phyloP scores from a whole-genome alignment of 2,797 vertebrate genomes.

The Coregonus ussuriensis region DNA sequence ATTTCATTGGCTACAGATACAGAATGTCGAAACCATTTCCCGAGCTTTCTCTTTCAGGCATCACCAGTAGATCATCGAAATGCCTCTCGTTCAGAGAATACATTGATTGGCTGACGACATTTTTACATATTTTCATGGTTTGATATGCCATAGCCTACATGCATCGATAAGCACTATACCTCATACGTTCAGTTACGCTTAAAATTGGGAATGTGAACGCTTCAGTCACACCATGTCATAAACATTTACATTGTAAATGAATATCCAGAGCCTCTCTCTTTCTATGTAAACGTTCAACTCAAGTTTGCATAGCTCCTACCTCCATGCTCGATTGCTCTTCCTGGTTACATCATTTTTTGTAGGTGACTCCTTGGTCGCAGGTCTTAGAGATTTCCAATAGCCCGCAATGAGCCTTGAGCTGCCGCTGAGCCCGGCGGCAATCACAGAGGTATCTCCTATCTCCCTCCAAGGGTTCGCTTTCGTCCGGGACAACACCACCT shows the following conservation, averaged over 20 bases:
- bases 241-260: background rate
- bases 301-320: background rate
- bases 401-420: constrained; percentile 9
- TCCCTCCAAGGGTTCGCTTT: constrained; percentile 7
- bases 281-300: background rate
- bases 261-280: background rate
- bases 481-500: constrained; percentile 8
- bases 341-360: constrained; percentile 6
- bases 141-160: background rate
- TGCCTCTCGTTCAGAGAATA: background rate
- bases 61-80: constrained; percentile 29
- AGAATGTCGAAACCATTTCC: constrained; percentile 7
- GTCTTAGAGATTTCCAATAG: background rate
- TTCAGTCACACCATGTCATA: background rate
- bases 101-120: background rate
- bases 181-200: background rate
- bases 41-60: constrained; percentile 29
- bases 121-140: background rate
- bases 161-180: background rate
- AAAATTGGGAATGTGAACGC: background rate
- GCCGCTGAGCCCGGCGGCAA: background rate
- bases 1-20: constrained; percentile 56
- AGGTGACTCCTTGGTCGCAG: background rate
- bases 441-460: constrained; percentile 14
- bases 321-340: constrained; percentile 14